phyloP scores from a whole-genome alignment of 1,140 invertebrate genomes.

The Drosophila trapezifrons region DNA sequence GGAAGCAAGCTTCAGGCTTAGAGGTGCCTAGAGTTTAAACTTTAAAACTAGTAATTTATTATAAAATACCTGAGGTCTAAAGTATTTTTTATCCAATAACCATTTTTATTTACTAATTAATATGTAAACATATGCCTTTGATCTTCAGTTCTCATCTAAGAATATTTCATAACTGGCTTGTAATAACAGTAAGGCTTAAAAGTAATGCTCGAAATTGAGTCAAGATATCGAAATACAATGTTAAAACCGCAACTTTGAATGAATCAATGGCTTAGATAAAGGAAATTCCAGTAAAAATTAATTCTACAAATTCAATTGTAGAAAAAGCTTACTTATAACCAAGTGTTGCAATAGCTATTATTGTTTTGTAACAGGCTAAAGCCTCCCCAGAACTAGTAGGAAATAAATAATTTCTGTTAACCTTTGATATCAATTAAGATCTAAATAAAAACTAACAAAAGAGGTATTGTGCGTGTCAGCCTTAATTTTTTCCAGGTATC shows the following conservation, averaged over 20 bases:
- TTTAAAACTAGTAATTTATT: no score
- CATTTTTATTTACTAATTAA: no score
- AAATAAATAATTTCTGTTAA: neutral
- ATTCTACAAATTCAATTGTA: neutral
- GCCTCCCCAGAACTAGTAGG: neutral
- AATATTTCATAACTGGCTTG: neutral
- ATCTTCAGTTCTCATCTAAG: neutral
- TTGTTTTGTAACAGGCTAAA: neutral
- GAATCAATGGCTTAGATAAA: neutral
- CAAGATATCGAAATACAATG: neutral
- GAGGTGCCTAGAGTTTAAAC: no score
- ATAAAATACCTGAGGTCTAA: no score
- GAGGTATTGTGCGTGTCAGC: conserved; percentile 6
- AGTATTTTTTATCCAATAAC: no score
- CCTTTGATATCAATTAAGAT: conserved; percentile 5
- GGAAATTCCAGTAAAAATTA: neutral
- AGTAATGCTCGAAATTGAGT: neutral
- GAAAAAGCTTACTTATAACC: no score
- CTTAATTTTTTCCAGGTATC: neutral
- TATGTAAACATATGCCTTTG: no score
- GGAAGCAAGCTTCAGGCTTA: no score
- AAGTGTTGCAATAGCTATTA: neutral
- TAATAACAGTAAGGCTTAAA: neutral
- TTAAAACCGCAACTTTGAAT: neutral
- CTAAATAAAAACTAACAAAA: no score